Base-by-base conservation (phyloP, 2,888 invertebrate genomes). In the Deilephila elpenor region DNA sequence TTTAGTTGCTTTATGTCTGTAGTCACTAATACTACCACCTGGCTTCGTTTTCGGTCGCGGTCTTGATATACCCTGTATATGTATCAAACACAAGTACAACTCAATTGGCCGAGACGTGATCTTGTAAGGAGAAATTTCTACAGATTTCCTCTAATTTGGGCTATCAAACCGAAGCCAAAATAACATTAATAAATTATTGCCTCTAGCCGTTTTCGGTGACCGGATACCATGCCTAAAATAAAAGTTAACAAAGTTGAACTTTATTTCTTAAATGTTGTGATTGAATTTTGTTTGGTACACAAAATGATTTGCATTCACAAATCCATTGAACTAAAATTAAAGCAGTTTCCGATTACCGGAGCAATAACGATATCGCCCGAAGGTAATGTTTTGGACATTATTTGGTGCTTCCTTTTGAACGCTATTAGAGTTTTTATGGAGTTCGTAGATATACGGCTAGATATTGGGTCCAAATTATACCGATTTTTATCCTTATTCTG, bases 271-370 rank as follows among this genome's bases (percentile, higher is more conserved):
- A 0, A 1, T 0, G 0, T 64, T 84, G 85, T 74, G 78, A 80
- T 81, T 71, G 4, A 81, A 59, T 75, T 79, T 88, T 25, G 73
- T 64, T 73, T 77, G 77, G 1, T 20, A 0, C 0, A 1, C 17
- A 4, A 59, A 59, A 77, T 84, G 85, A 90, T 93, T 93, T 91
- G 90, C 91, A 93, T 94, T 89, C 87, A 85, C 88, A 88, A 91
- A 92, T 90, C 90, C 93, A 93, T 90, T 93, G 91, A 72, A 93
- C 89, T 87, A 89, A 92, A 93, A 92, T 93, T 91, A 90, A 91
- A 90, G 91, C 84, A 88, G 91, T 93, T 91, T 92, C 89, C 91
- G 91, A 93, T 92, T 87, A 88, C 88, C 84, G 87, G 83, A 89
- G 89, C 88, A 89, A 90, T 92, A 93, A 90, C 87, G 83, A 84